Conservation (phyloP, 2,113 vertebrate species). For the Agapornis roseicollis region DNA sequence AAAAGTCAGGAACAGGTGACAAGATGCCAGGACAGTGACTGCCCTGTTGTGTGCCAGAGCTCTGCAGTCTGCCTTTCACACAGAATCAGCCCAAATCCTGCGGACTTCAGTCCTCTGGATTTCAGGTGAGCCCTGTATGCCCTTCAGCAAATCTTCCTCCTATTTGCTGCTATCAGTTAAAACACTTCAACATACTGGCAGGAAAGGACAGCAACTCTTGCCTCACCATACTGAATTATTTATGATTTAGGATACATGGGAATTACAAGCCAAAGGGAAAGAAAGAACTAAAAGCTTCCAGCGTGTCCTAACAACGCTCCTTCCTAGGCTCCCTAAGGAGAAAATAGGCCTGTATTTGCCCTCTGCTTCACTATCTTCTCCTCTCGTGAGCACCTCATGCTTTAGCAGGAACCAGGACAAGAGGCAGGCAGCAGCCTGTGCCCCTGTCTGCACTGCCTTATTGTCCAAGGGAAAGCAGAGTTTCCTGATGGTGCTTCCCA, state of each 20-base stretch:
- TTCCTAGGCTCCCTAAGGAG: not conserved
- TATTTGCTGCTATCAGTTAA: not conserved
- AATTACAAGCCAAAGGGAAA: not conserved
- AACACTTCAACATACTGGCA: not conserved
- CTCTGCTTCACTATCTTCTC: not conserved
- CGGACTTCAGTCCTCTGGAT: not conserved
- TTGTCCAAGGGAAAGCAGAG: fast-evolving
- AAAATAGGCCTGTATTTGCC: not conserved
- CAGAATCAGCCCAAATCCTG: not conserved
- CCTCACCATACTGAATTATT: not conserved
- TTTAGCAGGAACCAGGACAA: fast-evolving
- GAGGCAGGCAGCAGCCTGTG: not conserved
- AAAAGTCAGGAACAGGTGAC: not conserved
- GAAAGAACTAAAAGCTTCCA: not conserved
- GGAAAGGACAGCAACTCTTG: not conserved
- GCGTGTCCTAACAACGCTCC: not conserved
- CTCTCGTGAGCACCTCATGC: fast-evolving
- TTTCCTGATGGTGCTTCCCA: fast-evolving
- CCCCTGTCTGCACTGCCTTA: not conserved
- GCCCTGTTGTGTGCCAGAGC: not conserved
- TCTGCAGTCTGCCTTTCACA: not conserved
- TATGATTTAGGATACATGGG: not conserved
- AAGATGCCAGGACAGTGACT: fast-evolving
- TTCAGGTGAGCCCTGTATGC: not conserved
- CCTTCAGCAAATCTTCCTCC: not conserved